Evolutionary conservation across 2,797 vertebrate species (phyloP).

Genomic region (Ctenopoma kingsleyae): DNA sequence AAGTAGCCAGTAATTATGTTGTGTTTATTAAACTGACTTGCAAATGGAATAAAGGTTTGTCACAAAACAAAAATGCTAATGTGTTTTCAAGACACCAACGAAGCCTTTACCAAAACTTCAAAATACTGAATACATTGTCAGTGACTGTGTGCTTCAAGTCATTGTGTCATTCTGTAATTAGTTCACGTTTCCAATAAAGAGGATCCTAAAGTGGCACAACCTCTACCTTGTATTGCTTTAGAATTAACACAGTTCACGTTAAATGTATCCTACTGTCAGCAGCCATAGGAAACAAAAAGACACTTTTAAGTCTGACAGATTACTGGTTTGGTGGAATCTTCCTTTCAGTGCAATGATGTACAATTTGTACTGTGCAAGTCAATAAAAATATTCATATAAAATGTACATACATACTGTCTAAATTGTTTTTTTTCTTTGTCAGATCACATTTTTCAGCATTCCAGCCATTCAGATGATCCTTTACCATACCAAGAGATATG

Average conservation of each 20-base stretch:
- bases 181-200: neutral
- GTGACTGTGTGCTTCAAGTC: neutral
- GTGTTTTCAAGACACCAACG: constrained; percentile 4
- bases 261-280: neutral
- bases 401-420: no score
- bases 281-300: constrained; percentile 2
- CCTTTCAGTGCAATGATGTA: neutral
- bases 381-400: no score
- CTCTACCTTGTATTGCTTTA: constrained; percentile 22
- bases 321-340: neutral
- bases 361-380: neutral
- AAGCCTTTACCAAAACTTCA: neutral
- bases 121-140: neutral
- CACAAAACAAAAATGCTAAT: neutral
- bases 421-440: neutral
- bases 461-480: no score
- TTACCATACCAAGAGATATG: no score
- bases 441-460: no score
- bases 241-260: constrained; percentile 1
- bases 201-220: neutral
- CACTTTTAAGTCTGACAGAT: neutral
- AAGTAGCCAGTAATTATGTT: neutral
- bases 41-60: constrained; percentile 9
- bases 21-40: neutral
- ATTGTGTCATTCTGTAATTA: constrained; percentile 16